phyloP scores from a whole-genome alignment of 2,888 invertebrate species.

The Pterostichus niger region DNA sequence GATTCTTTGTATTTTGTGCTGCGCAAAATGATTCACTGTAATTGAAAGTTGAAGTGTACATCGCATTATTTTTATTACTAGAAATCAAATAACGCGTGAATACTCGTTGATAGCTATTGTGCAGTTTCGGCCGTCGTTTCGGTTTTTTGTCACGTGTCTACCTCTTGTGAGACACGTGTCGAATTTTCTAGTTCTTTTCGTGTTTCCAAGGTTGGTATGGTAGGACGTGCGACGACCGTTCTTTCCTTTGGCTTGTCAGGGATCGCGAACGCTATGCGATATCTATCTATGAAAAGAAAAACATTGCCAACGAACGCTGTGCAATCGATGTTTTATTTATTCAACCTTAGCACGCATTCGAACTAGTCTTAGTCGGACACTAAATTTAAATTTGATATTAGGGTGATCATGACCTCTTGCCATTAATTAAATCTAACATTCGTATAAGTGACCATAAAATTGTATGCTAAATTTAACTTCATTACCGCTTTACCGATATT shows the following conservation, averaged over 20 bases:
- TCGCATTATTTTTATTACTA: conserved; percentile 18
- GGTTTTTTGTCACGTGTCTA: conserved; percentile 40
- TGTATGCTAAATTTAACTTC: conserved; percentile 38
- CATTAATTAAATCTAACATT: conserved; percentile 32
- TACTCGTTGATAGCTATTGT: conserved; percentile 45
- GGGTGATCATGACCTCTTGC: conserved; percentile 50
- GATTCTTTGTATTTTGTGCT: not conserved
- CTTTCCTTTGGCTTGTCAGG: conserved; percentile 26
- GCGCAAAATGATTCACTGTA: conserved; percentile 17
- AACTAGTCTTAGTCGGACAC: conserved; percentile 8
- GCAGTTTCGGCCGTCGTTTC: not conserved
- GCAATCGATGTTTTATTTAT: conserved; percentile 61
- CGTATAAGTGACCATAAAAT: conserved; percentile 35
- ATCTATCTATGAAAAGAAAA: conserved; percentile 40
- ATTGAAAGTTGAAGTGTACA: not conserved
- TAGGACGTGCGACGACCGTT: not conserved
- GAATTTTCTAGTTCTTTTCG: conserved; percentile 41
- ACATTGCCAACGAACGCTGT: conserved; percentile 53
- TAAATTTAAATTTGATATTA: conserved; percentile 55
- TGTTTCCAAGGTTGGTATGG: conserved; percentile 31
- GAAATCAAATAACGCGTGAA: conserved; percentile 38
- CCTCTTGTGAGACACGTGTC: conserved; percentile 34
- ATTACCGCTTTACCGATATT: not conserved
- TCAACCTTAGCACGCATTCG: conserved; percentile 54
- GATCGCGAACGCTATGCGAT: conserved; percentile 22